Evolutionary conservation across 2,888 invertebrate genomes (phyloP).

Genomic region (Buathra laborator): DNA sequence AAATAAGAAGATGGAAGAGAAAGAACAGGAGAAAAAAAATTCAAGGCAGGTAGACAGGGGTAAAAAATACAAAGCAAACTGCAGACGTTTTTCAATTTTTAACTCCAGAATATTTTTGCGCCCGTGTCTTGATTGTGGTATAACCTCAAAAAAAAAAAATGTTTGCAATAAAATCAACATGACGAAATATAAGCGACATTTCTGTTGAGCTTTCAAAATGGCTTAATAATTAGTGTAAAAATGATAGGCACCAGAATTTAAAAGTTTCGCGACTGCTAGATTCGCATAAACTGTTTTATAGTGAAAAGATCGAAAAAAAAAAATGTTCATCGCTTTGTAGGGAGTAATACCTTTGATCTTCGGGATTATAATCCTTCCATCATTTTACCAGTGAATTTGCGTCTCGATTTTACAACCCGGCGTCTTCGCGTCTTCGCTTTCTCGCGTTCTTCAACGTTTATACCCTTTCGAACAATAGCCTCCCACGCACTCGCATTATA

Average conservation of each 20-base stretch:
- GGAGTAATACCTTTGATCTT: background rate
- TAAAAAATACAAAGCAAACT: background rate
- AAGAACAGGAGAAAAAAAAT: conserved; percentile 7
- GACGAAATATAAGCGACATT: background rate
- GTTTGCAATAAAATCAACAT: background rate
- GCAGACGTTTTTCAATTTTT: background rate
- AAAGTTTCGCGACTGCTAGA: background rate
- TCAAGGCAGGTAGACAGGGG: conserved; percentile 37
- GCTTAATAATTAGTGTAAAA: too few species aligned
- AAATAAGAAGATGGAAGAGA: conserved; percentile 33
- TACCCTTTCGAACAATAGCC: conserved; percentile 66
- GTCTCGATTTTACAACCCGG: conserved; percentile 60
- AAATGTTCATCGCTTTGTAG: background rate
- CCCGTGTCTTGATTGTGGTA: background rate
- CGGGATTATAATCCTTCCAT: conserved; percentile 25
- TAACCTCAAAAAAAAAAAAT: background rate
- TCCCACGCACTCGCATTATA: conserved; percentile 64
- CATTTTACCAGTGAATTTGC: conserved; percentile 51
- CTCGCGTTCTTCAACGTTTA: conserved; percentile 54
- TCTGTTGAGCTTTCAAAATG: background rate
- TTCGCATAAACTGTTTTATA: too few species aligned
- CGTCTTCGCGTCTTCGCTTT: conserved; percentile 33
- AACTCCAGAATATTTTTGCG: background rate
- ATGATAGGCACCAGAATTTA: background rate
- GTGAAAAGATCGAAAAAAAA: background rate